These are phyloP conservation scores for Brenthis ino DNA, from an alignment of 2,888 invertebrate genomes.

Conservation along the genomic window DNA sequence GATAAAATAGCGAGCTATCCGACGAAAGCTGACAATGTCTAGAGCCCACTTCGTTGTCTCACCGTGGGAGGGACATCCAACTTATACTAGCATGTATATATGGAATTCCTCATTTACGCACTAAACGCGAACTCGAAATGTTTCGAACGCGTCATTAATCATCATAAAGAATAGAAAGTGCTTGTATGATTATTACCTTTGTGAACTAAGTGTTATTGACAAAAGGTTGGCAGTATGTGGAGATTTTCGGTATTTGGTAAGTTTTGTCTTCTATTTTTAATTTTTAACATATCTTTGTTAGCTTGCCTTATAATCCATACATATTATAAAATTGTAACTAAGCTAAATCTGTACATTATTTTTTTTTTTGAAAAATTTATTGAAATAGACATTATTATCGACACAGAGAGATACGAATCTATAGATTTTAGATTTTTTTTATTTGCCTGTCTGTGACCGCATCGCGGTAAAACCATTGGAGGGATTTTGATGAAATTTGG, in stretches of 20 bases:
- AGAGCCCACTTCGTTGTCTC: neutral
- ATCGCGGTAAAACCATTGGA: too few species aligned
- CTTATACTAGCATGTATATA: conserved; percentile 25
- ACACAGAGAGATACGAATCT: too few species aligned
- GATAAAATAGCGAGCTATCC: neutral
- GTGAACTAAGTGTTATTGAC: conserved; percentile 30
- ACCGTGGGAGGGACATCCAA: conserved; percentile 30
- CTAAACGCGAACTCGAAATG: conserved; percentile 31
- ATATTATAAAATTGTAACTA: too few species aligned
- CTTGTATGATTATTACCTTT: conserved; percentile 5
- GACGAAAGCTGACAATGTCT: neutral
- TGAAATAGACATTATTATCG: too few species aligned
- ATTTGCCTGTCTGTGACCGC: too few species aligned
- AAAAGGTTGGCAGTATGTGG: conserved; percentile 24
- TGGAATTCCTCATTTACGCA: conserved; percentile 30
- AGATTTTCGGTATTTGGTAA: conserved; percentile 24
- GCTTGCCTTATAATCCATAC: neutral
- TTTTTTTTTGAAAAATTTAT: too few species aligned
- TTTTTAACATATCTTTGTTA: neutral
- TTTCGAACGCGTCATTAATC: conserved; percentile 27
- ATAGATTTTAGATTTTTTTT: too few species aligned
- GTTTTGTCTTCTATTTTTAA: conserved; percentile 2
- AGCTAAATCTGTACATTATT: too few species aligned
- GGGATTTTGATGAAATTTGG: too few species aligned
- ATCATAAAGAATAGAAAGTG: conserved; percentile 26